Base-by-base conservation (phyloP, 1,140 invertebrate species). In the Philaenus spumarius region DNA sequence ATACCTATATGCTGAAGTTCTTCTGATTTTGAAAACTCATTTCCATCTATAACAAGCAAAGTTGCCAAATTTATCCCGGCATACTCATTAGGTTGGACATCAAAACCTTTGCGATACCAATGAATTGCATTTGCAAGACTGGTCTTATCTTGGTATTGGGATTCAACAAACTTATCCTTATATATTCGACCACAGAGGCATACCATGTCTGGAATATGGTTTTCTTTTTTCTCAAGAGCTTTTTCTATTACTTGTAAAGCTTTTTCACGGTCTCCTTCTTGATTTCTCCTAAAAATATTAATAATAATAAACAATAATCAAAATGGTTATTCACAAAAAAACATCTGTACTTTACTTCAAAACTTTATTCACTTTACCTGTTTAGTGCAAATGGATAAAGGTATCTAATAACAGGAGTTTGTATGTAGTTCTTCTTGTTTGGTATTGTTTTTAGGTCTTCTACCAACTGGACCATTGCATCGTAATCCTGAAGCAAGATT, bases 11-110 rank as follows among this genome's bases (percentile, higher is more conserved):
- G 87, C 69, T 95, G 91, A 37, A 97, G 73, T 72, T 96, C 93
- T 67, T 87, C 85, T 19, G 90, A 94, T 69, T 89, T 89, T 40
- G 86, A 87, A 71, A 98, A 95, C 69, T 96, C 90, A 75, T 97
- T 94, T 34, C 97, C 97, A 65, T 88, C 92, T 66, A 98, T 96
- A n/a, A 98, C 95, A 30, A 99, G 76, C 17, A 99, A 75, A 14
- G 97, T 99, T 20, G 97, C 97, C 64, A 99, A 79, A 80, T 99
- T 99, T 59, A 99, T 98, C 34, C 96, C 97, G 19, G 95, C 95
- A 78, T 98, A 99, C 78, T 98, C 96, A 75, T 99, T 97, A 2
- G 95, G 96, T 69, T 98, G 95, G 34, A 97, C 88, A 72, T 88
- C 63, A 75, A 99, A 99, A 47, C 96, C 96, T 79, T 97, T 94